Percentiles rank a stretch among this genome's conserved stretches.
Conservation (phyloP, 53 echinoderm and acorn worm genomes). For the Luidia sarsii region DNA sequence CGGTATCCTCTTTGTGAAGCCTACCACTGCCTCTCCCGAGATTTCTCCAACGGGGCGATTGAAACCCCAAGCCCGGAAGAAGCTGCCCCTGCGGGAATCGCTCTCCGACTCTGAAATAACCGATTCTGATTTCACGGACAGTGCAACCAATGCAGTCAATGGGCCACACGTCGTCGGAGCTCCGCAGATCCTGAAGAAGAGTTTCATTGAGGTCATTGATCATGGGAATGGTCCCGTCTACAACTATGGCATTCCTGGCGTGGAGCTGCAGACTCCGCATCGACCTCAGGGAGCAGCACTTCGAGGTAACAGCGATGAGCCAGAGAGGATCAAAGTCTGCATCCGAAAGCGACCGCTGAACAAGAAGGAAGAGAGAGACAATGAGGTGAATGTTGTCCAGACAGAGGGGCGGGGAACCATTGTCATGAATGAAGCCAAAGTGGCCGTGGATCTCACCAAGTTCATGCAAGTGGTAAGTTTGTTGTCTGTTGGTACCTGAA, state of each 20-base stretch:
- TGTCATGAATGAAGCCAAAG: slow-evolving; percentile 78
- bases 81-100: slow-evolving; percentile 30
- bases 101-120: slow-evolving; percentile 59
- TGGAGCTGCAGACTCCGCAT: not conserved
- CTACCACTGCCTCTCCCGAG: slow-evolving; percentile 23
- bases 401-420: slow-evolving; percentile 62
- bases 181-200: slow-evolving; percentile 33
- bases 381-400: slow-evolving; percentile 74
- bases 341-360: slow-evolving; percentile 87
- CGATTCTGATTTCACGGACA: slow-evolving; percentile 21
- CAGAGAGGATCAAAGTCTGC: slow-evolving; percentile 77
- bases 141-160: not conserved
- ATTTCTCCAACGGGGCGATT: not conserved
- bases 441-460: slow-evolving; percentile 82
- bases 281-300: slow-evolving; percentile 5
- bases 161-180: too few species aligned
- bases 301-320: not conserved
- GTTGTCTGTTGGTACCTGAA: not conserved
- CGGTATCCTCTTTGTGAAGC: slow-evolving; percentile 53
- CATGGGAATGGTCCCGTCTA: slow-evolving; percentile 54
- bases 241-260: slow-evolving; percentile 84
- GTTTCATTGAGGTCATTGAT: slow-evolving; percentile 60
- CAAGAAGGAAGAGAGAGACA: slow-evolving; percentile 72
- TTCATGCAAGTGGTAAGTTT: slow-evolving; percentile 85
- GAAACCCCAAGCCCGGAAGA: slow-evolving; percentile 5